Conservation (phyloP, 1,140 invertebrate species). For the Phymastichus coffea region DNA sequence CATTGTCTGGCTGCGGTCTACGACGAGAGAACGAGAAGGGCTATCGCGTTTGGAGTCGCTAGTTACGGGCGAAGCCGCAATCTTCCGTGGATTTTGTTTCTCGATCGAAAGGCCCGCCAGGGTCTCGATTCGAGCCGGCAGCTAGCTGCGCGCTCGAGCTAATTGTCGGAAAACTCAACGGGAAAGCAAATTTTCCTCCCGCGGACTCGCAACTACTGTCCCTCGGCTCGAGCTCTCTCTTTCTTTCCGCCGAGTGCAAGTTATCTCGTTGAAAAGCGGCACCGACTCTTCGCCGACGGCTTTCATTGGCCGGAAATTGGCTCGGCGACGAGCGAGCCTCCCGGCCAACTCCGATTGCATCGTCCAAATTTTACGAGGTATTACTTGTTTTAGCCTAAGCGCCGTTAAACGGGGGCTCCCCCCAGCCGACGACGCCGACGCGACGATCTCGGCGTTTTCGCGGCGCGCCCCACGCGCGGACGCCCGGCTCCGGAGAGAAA, state of each 20-base stretch:
- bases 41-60: conserved; percentile 1
- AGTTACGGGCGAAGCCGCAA: conserved; percentile 4
- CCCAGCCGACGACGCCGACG: too few relatives aligned
- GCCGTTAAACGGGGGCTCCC: too few relatives aligned
- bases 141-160: not conserved
- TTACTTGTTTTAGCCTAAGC: conserved; percentile 23
- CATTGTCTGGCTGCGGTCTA: too few relatives aligned
- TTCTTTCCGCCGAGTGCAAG: too few relatives aligned
- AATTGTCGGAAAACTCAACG: conserved; percentile 21
- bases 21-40: not conserved
- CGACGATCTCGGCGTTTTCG: not conserved
- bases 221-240: too few relatives aligned
- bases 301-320: conserved; percentile 22
- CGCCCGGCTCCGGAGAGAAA: not conserved
- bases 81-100: conserved; percentile 9
- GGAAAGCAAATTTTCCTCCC: conserved; percentile 8
- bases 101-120: conserved; percentile 1
- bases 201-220: too few relatives aligned
- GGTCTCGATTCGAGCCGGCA: too few relatives aligned
- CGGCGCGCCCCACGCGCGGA: too few relatives aligned
- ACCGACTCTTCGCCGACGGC: too few relatives aligned
- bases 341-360: conserved; percentile 6
- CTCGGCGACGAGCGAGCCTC: conserved; percentile 8
- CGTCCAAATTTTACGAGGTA: conserved; percentile 22
- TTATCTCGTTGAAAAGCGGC: conserved; percentile 15